Evolutionary conservation across 2,797 vertebrate genomes (phyloP).

Genomic region (Falco peregrinus): DNA sequence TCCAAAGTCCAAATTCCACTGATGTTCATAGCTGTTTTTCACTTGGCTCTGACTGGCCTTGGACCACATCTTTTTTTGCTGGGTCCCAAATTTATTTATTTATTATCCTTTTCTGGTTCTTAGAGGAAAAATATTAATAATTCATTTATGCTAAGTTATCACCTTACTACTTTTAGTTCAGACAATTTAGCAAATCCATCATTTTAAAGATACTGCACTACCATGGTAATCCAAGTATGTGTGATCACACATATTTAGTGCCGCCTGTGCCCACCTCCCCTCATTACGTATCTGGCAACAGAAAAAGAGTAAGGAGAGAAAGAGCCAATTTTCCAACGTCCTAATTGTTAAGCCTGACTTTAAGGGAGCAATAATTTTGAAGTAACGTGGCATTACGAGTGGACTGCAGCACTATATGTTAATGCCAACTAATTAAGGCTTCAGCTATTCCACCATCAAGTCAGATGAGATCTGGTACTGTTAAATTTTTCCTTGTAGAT

Average conservation of each 20-base stretch:
- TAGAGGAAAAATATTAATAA: neutral
- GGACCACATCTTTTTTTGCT: neutral
- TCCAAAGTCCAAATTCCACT: neutral
- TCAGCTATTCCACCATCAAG: neutral
- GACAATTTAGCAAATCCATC: neutral
- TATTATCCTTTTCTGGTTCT: neutral
- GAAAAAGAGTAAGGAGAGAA: neutral
- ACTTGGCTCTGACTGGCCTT: neutral
- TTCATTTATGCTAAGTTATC: neutral
- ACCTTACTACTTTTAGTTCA: neutral
- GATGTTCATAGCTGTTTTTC: neutral
- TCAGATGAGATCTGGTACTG: neutral
- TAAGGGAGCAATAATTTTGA: neutral
- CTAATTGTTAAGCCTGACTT: neutral
- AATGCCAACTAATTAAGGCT: neutral
- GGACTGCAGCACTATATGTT: neutral
- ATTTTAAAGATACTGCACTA: neutral
- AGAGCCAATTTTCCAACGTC: neutral
- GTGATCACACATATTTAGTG: neutral
- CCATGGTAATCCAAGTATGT: neutral
- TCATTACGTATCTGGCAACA: neutral
- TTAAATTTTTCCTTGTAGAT: neutral
- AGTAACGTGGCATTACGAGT: rapidly evolving
- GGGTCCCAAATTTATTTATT: neutral
- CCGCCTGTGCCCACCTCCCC: neutral